Evolutionary conservation across 2,888 invertebrate species (phyloP).

Genomic region (Melipona beecheii): DNA sequence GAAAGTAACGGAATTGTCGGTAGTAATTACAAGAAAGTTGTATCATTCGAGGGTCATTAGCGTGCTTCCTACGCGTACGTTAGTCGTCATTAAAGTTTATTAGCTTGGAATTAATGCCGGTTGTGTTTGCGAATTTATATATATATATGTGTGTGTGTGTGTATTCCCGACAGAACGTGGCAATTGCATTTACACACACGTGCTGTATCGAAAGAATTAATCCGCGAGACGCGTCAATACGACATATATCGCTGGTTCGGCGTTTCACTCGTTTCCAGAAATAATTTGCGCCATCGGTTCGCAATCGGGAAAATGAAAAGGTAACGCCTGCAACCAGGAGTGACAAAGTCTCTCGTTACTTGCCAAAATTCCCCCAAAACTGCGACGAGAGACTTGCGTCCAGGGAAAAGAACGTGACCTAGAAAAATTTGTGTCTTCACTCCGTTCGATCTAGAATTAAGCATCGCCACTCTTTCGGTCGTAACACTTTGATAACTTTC

Average conservation of each 20-base stretch:
- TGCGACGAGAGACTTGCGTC: no score
- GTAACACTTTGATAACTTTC: no score
- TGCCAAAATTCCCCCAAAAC: no score
- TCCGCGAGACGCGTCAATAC: constrained; percentile 41
- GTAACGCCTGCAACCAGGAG: no score
- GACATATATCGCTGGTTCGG: constrained; percentile 45
- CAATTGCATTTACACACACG: constrained; percentile 41
- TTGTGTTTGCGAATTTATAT: constrained; percentile 32
- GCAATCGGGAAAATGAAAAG: constrained; percentile 2
- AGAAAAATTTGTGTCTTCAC: no score
- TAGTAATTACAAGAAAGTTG: constrained; percentile 52
- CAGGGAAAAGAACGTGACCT: no score
- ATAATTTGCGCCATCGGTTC: constrained; percentile 9
- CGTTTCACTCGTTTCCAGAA: constrained; percentile 24
- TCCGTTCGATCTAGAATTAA: no score
- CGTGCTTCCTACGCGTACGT: constrained; percentile 46
- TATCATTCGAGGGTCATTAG: constrained; percentile 52
- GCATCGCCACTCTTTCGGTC: no score
- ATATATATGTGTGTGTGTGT: not conserved
- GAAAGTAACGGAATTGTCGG: constrained; percentile 41
- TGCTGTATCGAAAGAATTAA: constrained; percentile 51
- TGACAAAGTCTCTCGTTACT: no score
- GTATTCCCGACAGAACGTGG: constrained; percentile 41
- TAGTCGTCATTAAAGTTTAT: constrained; percentile 60
- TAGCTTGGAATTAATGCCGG: constrained; percentile 56